Evolutionary conservation across 2,888 invertebrate species (phyloP).

Genomic region (Auanema sp.): DNA sequence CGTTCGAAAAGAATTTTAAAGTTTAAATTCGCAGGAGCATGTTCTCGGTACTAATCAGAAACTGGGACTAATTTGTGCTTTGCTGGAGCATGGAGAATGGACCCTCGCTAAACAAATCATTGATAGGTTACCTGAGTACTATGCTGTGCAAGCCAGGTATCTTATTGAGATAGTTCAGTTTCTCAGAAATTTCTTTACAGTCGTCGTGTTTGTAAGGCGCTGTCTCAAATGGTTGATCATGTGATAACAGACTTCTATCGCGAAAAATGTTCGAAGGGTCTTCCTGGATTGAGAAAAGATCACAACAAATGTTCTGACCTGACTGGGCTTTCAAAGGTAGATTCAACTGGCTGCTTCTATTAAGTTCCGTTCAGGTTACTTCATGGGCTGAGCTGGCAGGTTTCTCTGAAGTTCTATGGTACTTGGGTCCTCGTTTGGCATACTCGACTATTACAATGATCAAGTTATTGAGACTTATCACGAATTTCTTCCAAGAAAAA

Average conservation of each 20-base stretch:
- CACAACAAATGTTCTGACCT: not conserved
- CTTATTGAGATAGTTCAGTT: not conserved
- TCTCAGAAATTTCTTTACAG: constrained; percentile 23
- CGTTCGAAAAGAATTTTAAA: not conserved
- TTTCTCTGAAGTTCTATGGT: constrained; percentile 28
- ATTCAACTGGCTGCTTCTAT: not conserved
- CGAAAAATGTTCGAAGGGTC: constrained; percentile 15
- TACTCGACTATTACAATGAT: constrained; percentile 76
- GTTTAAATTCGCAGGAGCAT: constrained; percentile 26
- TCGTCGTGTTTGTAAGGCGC: constrained; percentile 41
- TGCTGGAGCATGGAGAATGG: constrained; percentile 88
- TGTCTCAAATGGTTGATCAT: constrained; percentile 48
- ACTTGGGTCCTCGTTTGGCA: constrained; percentile 44
- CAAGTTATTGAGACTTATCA: constrained; percentile 75
- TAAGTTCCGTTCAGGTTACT: constrained; percentile 21
- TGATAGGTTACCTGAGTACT: constrained; percentile 77
- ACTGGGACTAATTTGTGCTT: constrained; percentile 85
- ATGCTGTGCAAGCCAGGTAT: constrained; percentile 55
- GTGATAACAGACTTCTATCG: constrained; percentile 48
- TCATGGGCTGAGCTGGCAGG: constrained; percentile 47
- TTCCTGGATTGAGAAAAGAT: not conserved
- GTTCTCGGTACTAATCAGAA: constrained; percentile 78
- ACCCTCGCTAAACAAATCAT: constrained; percentile 79
- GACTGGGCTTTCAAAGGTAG: not conserved
- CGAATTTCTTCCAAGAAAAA: constrained; percentile 65